Conservation (phyloP, 2,888 invertebrate species). For the Tetragnatha montana region DNA sequence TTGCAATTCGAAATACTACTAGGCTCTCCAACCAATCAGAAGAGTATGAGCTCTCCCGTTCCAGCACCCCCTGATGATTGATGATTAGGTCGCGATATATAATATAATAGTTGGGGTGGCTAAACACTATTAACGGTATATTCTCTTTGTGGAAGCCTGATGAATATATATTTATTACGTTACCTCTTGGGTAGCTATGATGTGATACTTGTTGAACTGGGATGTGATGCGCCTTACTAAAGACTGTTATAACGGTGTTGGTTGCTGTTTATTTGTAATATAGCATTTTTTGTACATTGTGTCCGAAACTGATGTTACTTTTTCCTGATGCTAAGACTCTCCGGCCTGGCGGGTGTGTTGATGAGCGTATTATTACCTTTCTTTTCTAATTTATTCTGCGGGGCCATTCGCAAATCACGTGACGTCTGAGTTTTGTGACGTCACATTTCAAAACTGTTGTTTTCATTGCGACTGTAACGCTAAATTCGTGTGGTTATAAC, state of each 20-base stretch:
- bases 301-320: conserved; percentile 59
- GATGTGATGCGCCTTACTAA: conserved; percentile 69
- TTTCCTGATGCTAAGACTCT: conserved; percentile 7
- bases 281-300: conserved; percentile 69
- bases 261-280: conserved; percentile 71
- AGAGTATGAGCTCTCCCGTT: no score
- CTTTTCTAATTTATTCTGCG: no score
- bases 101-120: conserved; percentile 46
- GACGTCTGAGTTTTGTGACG: no score
- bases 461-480: no score
- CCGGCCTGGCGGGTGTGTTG: neutral
- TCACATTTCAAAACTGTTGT: no score
- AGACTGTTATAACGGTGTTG: conserved; percentile 71
- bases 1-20: no score
- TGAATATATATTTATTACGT: conserved; percentile 68
- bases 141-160: conserved; percentile 57
- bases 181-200: conserved; percentile 69
- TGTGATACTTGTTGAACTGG: conserved; percentile 71
- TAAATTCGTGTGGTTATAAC: no score
- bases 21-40: no score
- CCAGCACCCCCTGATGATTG: no score
- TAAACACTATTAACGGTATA: conserved; percentile 59
- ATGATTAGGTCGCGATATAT: neutral
- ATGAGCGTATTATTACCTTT: neutral
- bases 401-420: no score